These are phyloP conservation scores for Cyrtorhinus lividipennis DNA, from an alignment of 1,140 invertebrate species.

Conservation along the genomic window DNA sequence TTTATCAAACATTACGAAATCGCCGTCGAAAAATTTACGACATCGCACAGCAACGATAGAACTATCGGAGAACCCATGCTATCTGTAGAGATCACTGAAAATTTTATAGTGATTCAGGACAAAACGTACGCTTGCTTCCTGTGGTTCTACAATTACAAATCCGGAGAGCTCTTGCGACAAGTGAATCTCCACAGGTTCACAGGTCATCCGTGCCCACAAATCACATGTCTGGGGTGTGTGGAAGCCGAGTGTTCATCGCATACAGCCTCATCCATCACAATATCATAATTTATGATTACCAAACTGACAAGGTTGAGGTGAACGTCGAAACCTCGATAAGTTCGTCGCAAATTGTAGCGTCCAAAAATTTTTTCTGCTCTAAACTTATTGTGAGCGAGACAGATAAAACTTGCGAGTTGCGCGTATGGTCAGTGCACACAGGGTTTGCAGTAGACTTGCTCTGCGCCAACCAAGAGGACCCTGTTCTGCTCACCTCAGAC, in stretches of 20 bases:
- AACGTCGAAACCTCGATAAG: not conserved
- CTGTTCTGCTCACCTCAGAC: not conserved
- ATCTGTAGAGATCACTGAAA: not conserved
- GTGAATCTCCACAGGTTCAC: not conserved
- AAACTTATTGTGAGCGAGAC: not conserved
- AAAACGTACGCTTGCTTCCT: not conserved
- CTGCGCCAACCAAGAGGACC: not conserved
- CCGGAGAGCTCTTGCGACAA: not conserved
- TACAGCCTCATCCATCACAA: not conserved
- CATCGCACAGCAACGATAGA: not conserved
- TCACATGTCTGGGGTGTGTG: not conserved
- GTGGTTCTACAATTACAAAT: not conserved
- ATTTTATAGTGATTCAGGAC: conserved; percentile 8
- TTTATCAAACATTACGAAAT: not conserved
- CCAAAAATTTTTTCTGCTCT: conserved; percentile 8
- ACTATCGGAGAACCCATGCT: not conserved
- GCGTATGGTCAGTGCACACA: conserved; percentile 12
- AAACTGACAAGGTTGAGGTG: not conserved
- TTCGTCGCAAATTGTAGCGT: not conserved
- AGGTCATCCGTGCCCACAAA: not conserved
- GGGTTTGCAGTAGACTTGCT: not conserved
- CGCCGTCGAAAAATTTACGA: not conserved
- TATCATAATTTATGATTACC: not conserved
- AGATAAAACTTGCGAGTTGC: not conserved
- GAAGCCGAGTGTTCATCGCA: not conserved